These are phyloP conservation scores for Phallusia fumigata DNA, from an alignment of 23 tunicate genomes.

Conservation along the genomic window DNA sequence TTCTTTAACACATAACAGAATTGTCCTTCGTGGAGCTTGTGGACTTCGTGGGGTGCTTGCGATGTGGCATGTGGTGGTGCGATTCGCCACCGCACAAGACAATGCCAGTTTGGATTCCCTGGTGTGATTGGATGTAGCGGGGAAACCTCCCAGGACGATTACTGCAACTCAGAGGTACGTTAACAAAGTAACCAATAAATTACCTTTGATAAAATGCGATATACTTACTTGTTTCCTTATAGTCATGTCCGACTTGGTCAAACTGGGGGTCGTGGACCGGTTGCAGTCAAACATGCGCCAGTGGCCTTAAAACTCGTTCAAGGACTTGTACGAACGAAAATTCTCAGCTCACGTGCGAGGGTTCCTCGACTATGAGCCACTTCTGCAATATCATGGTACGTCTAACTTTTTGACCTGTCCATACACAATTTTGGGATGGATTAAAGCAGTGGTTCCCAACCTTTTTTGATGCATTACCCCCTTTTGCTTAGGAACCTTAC, in stretches of 20 bases:
- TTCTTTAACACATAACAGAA: not conserved
- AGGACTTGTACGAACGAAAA: not conserved
- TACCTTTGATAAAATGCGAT: too few relatives aligned
- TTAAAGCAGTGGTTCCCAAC: too few relatives aligned
- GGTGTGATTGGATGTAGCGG: conserved; percentile 75
- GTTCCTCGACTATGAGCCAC: not conserved
- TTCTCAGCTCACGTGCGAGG: not conserved
- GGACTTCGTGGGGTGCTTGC: conserved; percentile 75
- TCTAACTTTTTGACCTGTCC: not conserved
- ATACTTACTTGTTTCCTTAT: not conserved
- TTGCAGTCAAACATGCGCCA: not conserved
- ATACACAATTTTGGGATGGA: too few relatives aligned
- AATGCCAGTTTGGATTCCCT: conserved; percentile 69
- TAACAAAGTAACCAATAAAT: not conserved
- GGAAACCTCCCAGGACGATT: not conserved
- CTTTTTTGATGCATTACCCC: too few relatives aligned
- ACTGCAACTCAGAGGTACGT: conserved; percentile 54
- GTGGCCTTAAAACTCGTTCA: not conserved
- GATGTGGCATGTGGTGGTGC: conserved; percentile 80
- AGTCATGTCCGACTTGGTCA: not conserved
- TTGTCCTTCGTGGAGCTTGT: conserved; percentile 78
- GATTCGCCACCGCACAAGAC: conserved; percentile 20
- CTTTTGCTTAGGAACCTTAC: too few relatives aligned
- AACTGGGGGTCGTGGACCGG: not conserved
- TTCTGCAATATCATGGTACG: not conserved